Evolutionary conservation across 1,140 invertebrate genomes (phyloP).

Genomic region (Leptopilina clavipes): DNA sequence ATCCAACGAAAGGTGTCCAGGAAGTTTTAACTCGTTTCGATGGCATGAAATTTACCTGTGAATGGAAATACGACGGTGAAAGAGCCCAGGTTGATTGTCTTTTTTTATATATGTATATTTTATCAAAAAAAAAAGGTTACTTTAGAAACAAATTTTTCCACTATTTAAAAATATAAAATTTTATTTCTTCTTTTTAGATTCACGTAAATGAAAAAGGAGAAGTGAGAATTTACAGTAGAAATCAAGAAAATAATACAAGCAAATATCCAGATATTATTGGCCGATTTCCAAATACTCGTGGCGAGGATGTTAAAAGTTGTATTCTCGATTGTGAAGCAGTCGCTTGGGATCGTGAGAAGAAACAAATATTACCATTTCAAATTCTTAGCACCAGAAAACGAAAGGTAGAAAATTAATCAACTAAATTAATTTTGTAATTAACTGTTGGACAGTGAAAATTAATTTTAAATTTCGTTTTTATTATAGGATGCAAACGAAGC

Average conservation of each 20-base stretch:
- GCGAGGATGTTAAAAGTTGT: constrained; percentile 84
- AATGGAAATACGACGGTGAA: constrained; percentile 99
- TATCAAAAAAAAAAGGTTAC: not conserved
- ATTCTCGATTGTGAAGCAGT: constrained; percentile 98
- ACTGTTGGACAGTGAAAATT: no score
- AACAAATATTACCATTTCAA: constrained; percentile 98
- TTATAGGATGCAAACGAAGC: constrained; percentile 88
- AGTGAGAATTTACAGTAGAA: constrained; percentile 93
- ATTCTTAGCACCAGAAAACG: constrained; percentile 95
- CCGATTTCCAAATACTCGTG: constrained; percentile 80
- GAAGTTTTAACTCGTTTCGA: constrained; percentile 96
- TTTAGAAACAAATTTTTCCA: no score
- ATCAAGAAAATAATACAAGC: constrained; percentile 98
- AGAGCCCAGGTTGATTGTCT: constrained; percentile 88
- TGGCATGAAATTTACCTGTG: constrained; percentile 95
- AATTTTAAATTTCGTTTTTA: constrained; percentile 53
- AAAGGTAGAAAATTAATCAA: constrained; percentile 81
- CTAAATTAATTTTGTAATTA: not conserved
- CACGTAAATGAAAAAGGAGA: constrained; percentile 82
- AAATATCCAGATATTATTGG: constrained; percentile 98
- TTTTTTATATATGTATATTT: constrained; percentile 14
- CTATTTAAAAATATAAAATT: not conserved
- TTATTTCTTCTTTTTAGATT: constrained; percentile 79
- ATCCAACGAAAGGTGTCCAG: constrained; percentile 94
- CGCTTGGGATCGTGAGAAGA: constrained; percentile 93